phyloP scores from a whole-genome alignment of 2,113 vertebrate genomes.

The Macaca mulatta region DNA sequence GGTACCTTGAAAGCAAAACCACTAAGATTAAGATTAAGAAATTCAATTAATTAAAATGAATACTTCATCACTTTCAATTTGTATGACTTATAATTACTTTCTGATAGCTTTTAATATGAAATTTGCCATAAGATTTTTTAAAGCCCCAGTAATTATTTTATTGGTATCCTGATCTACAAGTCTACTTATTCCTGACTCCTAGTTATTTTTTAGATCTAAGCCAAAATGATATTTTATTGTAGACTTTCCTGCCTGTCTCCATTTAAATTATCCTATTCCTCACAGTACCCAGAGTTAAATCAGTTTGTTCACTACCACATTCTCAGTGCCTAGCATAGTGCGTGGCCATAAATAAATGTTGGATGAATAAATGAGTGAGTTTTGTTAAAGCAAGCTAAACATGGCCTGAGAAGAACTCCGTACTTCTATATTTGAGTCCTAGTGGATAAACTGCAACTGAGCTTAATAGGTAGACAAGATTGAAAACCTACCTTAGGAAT shows the following conservation, averaged over 20 bases:
- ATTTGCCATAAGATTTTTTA: background rate
- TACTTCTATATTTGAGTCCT: too few relatives aligned
- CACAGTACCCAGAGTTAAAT: background rate
- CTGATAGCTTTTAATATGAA: background rate
- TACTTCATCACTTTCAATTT: background rate
- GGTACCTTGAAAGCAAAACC: background rate
- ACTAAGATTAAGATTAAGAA: background rate
- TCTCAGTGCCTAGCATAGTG: background rate
- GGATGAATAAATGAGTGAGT: background rate
- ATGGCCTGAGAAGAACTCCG: too few relatives aligned
- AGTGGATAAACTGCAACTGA: too few relatives aligned
- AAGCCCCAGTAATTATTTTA: background rate
- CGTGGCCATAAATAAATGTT: background rate
- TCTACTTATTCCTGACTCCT: background rate
- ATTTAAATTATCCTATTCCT: background rate
- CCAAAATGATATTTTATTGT: background rate
- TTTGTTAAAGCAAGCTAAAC: too few relatives aligned
- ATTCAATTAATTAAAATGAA: background rate
- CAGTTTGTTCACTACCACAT: background rate
- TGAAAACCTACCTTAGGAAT: too few relatives aligned
- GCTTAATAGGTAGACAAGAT: too few relatives aligned
- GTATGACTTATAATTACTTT: background rate
- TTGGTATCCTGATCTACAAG: background rate
- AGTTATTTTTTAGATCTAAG: background rate
- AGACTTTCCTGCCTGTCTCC: background rate